A percentile compares a stretch with the other conserved stretches of the same genome.
Conservation (phyloP, 2,113 vertebrate genomes). For the Neotragus moschatus region DNA sequence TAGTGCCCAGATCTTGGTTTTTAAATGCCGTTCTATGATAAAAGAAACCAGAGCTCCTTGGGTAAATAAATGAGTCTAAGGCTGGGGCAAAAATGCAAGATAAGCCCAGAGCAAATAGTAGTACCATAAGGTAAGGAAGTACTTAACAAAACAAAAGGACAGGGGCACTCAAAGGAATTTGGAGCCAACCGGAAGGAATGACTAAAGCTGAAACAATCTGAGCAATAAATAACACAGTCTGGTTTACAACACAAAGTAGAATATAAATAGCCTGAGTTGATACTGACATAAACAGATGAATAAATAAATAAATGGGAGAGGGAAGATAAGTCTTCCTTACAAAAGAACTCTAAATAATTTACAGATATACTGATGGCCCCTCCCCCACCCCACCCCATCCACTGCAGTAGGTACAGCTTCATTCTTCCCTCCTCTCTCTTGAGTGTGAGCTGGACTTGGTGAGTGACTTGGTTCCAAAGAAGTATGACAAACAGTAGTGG, state of each 20-base stretch:
- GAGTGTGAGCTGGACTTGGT: not conserved
- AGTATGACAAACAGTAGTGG: not conserved
- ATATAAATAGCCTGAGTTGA: not conserved
- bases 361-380: not conserved
- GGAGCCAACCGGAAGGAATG: not conserved
- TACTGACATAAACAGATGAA: not conserved
- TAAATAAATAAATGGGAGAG: not conserved
- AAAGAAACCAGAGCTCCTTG: not conserved
- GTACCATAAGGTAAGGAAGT: not conserved
- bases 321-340: not conserved
- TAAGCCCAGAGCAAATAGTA: not conserved
- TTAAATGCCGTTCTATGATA: not conserved
- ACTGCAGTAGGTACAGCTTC: not conserved
- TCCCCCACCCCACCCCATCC: not conserved
- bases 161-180: not conserved
- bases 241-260: not conserved
- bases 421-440: not conserved
- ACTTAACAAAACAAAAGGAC: not conserved
- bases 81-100: not conserved
- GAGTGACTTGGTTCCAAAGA: not conserved
- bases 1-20: not conserved
- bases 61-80: not conserved
- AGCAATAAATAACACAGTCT: not conserved
- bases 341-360: not conserved
- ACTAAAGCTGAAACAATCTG: not conserved